Conservation (phyloP, 2,113 vertebrate species). For the Pterocles gutturalis region DNA sequence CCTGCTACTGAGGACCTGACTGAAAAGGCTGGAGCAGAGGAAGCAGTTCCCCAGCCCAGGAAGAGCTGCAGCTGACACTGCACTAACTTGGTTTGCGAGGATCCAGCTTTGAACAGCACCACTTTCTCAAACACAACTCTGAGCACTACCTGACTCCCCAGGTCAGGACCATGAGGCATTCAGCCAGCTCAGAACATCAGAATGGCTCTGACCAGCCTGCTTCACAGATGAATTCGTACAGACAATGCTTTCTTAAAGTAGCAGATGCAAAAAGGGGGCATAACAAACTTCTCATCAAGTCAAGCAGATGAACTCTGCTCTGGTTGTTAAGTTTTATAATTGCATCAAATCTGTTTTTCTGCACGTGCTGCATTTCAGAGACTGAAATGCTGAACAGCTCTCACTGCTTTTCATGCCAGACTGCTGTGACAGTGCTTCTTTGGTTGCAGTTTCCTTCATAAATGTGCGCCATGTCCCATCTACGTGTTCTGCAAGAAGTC, state of each 20-base stretch:
- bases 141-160: neutral
- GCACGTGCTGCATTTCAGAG: neutral
- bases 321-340: neutral
- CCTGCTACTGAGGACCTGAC: neutral
- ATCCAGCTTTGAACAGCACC: neutral
- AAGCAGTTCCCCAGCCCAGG: neutral
- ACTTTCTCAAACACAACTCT: neutral
- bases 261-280: neutral
- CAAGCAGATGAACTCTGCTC: neutral
- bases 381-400: neutral
- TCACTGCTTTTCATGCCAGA: neutral
- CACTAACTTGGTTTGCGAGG: neutral
- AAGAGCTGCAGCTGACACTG: rapidly evolving
- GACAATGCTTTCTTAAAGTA: neutral
- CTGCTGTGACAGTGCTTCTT: neutral
- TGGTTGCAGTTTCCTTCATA: neutral
- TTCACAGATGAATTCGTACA: neutral
- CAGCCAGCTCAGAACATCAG: neutral
- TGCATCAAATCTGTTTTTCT: neutral
- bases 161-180: neutral
- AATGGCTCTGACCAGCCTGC: neutral
- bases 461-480: neutral
- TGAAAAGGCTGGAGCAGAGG: neutral
- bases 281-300: neutral
- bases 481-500: neutral